Evolutionary conservation across 2,888 invertebrate species (phyloP), one percentile per base, ranked within the genome.

Genomic region (Cantharis nigra): DNA sequence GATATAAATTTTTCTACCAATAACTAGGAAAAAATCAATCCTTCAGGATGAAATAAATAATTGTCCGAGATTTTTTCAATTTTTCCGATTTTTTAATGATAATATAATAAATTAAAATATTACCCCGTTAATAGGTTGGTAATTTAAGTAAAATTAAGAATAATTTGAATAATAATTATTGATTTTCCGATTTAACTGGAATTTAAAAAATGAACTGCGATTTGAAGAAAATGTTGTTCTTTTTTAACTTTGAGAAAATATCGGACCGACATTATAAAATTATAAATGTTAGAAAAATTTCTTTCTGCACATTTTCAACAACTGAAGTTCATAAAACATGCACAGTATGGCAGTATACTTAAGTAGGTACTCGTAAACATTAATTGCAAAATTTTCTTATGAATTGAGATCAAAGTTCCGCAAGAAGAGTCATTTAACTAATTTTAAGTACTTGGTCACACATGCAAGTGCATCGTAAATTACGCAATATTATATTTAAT

Each of bases 381-480:
- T 49, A 49, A 49, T 49, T 49, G 49, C 49, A 49, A 49, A 49
- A 49, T 49, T 49, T 33, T 49, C 49, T 49, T 49, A 49, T 49
- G 49, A 49, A 49, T 49, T 49, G n/a, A 49, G 49, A 49, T 49
- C 49, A 75, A 69, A 71, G 75, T 71, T 71, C 75, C 75, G 76
- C 76, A 76, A 72, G n/a, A 63, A 70, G 70, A 70, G 11, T 49
- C 71, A 70, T 76, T 76, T 64, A 69, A 72, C 76, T 76, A 76
- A 77, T 69, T 77, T 77, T 74, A 77, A 67, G 69, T 63, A 70
- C 71, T 71, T 67, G 63, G 63, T 77, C 70, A 77, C 74, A 63
- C 33, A 23, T 62, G 28, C 69, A 20, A 65, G 18, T 23, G 18
- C 65, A 65, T 65, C 7, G n/a, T n/a, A 49, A 49, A 49, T 49